These are phyloP conservation scores for Mesoligia furuncula DNA, from an alignment of 2,888 invertebrate species.

Conservation along the genomic window DNA sequence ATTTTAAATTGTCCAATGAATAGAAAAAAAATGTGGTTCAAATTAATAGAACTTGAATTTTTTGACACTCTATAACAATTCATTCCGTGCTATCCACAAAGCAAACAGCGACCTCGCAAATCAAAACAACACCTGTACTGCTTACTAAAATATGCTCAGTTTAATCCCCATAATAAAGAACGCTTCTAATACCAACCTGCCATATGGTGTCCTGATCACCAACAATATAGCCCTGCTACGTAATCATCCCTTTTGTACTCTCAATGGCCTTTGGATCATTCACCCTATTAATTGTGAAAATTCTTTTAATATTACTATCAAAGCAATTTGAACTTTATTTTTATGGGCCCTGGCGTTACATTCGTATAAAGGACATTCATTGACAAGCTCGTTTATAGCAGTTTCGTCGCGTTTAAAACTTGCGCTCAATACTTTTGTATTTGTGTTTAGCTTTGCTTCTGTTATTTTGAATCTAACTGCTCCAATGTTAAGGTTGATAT, in stretches of 20 bases:
- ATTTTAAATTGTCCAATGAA: not conserved
- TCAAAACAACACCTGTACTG: slow-evolving; percentile 79
- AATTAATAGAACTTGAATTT: not conserved
- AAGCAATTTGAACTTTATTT: slow-evolving; percentile 68
- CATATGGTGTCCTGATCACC: slow-evolving; percentile 84
- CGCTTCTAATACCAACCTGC: slow-evolving; percentile 81
- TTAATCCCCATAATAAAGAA: slow-evolving; percentile 77
- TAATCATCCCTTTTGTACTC: slow-evolving; percentile 85
- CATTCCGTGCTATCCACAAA: slow-evolving; percentile 37
- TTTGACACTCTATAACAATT: slow-evolving; percentile 20
- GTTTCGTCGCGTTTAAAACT: slow-evolving; percentile 80
- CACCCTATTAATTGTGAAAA: slow-evolving; percentile 87
- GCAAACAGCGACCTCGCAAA: slow-evolving; percentile 68
- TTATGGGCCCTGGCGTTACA: slow-evolving; percentile 18
- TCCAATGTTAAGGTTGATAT: slow-evolving; percentile 59
- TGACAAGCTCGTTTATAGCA: slow-evolving; percentile 80
- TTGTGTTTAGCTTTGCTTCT: slow-evolving; percentile 34
- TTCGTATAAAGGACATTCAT: slow-evolving; percentile 61
- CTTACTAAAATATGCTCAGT: slow-evolving; percentile 86
- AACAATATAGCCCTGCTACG: slow-evolving; percentile 81
- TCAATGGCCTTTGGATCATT: slow-evolving; percentile 86
- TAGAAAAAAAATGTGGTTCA: not conserved
- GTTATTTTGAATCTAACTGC: slow-evolving; percentile 65
- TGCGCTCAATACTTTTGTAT: slow-evolving; percentile 75
- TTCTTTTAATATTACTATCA: slow-evolving; percentile 68